These are phyloP conservation scores for Watsonalla cultraria DNA, from an alignment of 2,888 invertebrate genomes.

Conservation along the genomic window DNA sequence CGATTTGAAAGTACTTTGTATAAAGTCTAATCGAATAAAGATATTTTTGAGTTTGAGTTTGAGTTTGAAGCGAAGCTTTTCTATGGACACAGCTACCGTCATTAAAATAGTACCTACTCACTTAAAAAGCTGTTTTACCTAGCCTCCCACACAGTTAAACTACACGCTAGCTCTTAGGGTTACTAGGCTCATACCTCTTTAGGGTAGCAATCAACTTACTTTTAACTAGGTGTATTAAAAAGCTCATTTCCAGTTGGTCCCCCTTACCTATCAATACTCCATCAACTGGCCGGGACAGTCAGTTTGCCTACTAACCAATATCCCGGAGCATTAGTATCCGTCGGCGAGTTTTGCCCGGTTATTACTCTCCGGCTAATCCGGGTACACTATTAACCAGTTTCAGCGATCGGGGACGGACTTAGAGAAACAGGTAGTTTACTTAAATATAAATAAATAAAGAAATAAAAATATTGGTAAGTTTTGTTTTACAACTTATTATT, in stretches of 20 bases:
- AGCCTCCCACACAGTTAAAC: no score
- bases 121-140: no score
- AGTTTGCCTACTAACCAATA: conserved; percentile 38
- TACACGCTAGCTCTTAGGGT: no score
- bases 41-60: no score
- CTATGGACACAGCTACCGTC: no score
- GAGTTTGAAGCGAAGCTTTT: no score
- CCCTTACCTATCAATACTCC: conserved; percentile 6
- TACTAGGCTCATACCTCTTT: no score
- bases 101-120: no score
- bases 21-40: no score
- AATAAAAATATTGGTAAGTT: not conserved
- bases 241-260: not conserved
- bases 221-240: not conserved
- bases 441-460: conserved; percentile 5
- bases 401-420: conserved; percentile 20
- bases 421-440: conserved; percentile 17
- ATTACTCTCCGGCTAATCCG: conserved; percentile 44
- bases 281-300: conserved; percentile 8
- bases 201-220: no score
- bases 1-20: no score
- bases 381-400: conserved; percentile 49
- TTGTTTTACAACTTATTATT: no score
- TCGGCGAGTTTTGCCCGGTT: conserved; percentile 30
- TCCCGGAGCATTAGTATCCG: conserved; percentile 42